Conservation (phyloP, 2,797 vertebrate species). For the Mormyrus proboscirostris region DNA sequence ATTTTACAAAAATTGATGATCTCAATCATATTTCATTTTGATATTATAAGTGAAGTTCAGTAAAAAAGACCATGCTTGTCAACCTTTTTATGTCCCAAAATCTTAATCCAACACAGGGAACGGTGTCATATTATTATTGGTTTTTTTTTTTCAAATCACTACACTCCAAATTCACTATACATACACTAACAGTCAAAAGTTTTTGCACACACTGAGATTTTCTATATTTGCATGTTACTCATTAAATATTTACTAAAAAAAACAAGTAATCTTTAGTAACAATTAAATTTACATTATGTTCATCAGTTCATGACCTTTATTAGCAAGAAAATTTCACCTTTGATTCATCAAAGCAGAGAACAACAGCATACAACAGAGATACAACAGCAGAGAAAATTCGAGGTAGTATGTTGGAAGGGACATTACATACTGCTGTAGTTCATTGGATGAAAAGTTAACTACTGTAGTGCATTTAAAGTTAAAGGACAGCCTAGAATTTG, state of each 20-base stretch:
- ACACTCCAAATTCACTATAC: neutral
- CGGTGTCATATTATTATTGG: neutral
- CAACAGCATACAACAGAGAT: too few relatives aligned
- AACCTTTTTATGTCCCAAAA: neutral
- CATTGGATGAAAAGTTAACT: too few relatives aligned
- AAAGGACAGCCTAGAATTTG: neutral
- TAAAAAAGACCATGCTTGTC: neutral
- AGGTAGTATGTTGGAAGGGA: neutral
- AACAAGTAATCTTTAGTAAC: neutral
- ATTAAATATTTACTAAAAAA: neutral
- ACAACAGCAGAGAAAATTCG: neutral
- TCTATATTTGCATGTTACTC: neutral
- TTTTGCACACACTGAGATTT: neutral
- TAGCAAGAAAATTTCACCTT: neutral
- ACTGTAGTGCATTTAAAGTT: too few relatives aligned
- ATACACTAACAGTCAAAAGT: neutral
- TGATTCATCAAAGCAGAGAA: neutral
- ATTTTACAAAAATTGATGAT: too few relatives aligned
- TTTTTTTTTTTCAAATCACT: neutral
- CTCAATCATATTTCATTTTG: neutral
- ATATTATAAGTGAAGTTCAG: neutral
- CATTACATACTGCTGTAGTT: too few relatives aligned
- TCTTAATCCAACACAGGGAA: neutral
- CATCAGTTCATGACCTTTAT: neutral
- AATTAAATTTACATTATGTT: neutral